Percentiles rank a stretch among this genome's conserved stretches.
These are phyloP conservation scores for Temnothorax nylanderi DNA, from an alignment of 1,140 invertebrate species.

Conservation along the genomic window DNA sequence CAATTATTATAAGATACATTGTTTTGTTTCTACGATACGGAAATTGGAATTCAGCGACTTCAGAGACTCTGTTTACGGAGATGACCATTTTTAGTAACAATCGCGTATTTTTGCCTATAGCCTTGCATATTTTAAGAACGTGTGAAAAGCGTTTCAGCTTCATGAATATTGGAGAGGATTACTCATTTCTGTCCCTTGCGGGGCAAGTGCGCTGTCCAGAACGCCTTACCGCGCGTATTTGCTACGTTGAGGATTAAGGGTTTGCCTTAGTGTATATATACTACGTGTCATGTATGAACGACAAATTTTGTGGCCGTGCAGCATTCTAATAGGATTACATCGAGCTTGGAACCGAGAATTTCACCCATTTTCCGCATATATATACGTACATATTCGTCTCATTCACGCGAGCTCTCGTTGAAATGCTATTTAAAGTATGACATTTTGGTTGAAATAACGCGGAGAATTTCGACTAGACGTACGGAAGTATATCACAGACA, in stretches of 20 bases:
- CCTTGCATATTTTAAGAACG: slow-evolving; percentile 21
- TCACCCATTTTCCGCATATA: slow-evolving; percentile 24
- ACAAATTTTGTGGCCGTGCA: slow-evolving; percentile 38
- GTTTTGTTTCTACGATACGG: not conserved
- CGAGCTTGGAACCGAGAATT: slow-evolving; percentile 9
- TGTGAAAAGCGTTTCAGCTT: not conserved
- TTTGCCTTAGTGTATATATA: not conserved
- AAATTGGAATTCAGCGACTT: not conserved
- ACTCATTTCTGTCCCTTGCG: not conserved
- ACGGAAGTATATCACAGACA: slow-evolving; percentile 9
- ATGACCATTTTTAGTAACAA: slow-evolving; percentile 25
- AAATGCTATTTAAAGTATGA: not conserved
- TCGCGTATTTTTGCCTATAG: slow-evolving; percentile 1
- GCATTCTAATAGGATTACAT: slow-evolving; percentile 46
- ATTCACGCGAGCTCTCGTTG: not conserved
- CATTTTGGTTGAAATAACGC: slow-evolving; percentile 15
- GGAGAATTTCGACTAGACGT: slow-evolving; percentile 22
- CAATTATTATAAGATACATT: not conserved
- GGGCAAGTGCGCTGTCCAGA: not conserved
- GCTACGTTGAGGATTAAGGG: slow-evolving; percentile 16
- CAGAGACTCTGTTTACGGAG: not conserved
- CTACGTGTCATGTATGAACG: slow-evolving; percentile 3
- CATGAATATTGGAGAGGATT: slow-evolving; percentile 34
- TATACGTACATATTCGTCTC: not conserved
- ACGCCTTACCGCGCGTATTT: slow-evolving; percentile 9